Percentiles rank a stretch among this genome's conserved stretches.
Conservation (phyloP, 2,113 vertebrate species). For the Sapayoa aenigma region DNA sequence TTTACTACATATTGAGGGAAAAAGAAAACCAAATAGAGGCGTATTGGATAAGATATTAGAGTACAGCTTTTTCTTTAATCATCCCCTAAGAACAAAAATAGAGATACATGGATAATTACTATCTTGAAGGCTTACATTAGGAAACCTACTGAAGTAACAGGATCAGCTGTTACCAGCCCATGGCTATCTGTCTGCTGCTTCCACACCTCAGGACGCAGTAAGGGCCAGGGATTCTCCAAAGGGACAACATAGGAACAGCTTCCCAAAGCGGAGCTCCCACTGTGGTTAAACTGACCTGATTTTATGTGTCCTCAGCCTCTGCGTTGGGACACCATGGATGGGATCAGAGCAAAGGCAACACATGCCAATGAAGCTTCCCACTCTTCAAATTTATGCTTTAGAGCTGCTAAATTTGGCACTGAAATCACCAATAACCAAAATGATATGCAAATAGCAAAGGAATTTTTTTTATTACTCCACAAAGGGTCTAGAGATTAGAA, state of each 20-base stretch:
- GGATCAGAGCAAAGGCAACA: background rate
- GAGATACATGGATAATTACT: background rate
- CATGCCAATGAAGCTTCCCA: background rate
- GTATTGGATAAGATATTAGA: background rate
- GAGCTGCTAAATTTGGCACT: background rate
- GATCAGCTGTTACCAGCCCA: background rate
- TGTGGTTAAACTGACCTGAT: background rate
- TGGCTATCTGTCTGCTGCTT: background rate
- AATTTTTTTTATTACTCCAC: background rate
- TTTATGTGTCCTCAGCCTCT: background rate
- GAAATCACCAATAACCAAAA: background rate
- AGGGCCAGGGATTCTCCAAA: background rate
- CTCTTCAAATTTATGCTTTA: background rate
- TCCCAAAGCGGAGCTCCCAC: background rate
- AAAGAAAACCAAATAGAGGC: background rate
- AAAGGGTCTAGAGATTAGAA: background rate
- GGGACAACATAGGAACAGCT: background rate
- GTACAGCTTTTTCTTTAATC: background rate
- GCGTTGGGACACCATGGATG: background rate
- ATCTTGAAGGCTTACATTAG: background rate
- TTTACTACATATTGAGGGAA: background rate
- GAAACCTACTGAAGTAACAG: background rate
- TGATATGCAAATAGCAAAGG: background rate
- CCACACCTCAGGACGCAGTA: background rate
- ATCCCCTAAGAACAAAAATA: background rate